Base-by-base conservation (phyloP, 2,113 vertebrate genomes). In the Lota lota region DNA sequence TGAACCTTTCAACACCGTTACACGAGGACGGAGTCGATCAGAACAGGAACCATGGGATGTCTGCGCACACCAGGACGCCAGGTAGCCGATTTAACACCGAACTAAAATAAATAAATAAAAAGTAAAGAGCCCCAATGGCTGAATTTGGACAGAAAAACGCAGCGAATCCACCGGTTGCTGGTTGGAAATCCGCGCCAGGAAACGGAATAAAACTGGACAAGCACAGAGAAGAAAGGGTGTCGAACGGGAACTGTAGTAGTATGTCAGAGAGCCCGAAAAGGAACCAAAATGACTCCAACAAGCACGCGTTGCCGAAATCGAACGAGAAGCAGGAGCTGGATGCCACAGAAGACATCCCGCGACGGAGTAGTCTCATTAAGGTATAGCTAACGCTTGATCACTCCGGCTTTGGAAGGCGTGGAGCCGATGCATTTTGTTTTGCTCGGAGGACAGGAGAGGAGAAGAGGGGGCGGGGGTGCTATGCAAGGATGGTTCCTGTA, bases 301-400 rank as follows among this genome's bases (percentile, higher is more conserved):
- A 92, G 21, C 77, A 59, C 69, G 90, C 88, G 59, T 85, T 91
- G 18, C 88, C 88, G 24, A 77, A 74, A 54, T 89, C 90, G 67
- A 82, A 79, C 1, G 88, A 88, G 67, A 93, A 86, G 87, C 86
- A 92, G 1, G 79, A 89, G 72, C 67, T 77, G 4, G 92, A 91
- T 22, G 92, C 68, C n/a, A 66, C 69, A 18, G 83, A 75, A 67
- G n/a, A 84, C 11, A 83, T 88, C 73, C 96, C 95, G 66, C 93
- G 94, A 74, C 91, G 95, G 87, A 97, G 94, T 90, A 98, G 96
- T 88, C 94, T 98, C 83, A 97, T 98, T 81, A 98, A 98, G 95
- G 96, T 97, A 93, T 73, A 4, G 40, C 40, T 47, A 47, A 47
- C 40, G 40, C 40, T 10, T 10, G 40, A 47, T 47, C 40, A 47